phyloP scores from a whole-genome alignment of 2,797 vertebrate species.

The Platalea minor region DNA sequence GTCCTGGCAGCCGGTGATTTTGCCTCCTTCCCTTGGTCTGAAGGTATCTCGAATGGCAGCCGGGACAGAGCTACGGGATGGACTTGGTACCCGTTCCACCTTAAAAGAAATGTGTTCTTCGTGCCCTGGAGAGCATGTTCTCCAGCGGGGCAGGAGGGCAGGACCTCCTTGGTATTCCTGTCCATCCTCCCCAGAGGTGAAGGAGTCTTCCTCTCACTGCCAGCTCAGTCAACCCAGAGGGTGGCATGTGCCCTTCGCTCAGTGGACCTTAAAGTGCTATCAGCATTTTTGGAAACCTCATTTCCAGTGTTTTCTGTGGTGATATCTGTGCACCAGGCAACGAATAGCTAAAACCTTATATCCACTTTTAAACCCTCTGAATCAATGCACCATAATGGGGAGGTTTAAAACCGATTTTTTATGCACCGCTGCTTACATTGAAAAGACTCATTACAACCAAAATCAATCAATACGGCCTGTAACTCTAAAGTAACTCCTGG shows the following conservation, averaged over 20 bases:
- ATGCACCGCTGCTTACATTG: not conserved
- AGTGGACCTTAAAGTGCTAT: not conserved
- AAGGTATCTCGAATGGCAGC: not conserved
- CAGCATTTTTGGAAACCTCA: not conserved
- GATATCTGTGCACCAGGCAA: not conserved
- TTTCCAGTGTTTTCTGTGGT: not conserved
- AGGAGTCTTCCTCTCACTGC: not conserved
- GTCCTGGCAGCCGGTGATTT: no score
- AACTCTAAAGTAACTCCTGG: slow-evolving; percentile 41
- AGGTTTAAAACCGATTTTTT: slow-evolving; percentile 18
- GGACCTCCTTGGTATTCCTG: not conserved
- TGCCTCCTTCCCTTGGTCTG: not conserved
- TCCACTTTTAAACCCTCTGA: slow-evolving; percentile 38
- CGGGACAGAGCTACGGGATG: not conserved
- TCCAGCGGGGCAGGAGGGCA: not conserved
- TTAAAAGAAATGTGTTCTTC: not conserved
- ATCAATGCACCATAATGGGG: slow-evolving; percentile 34
- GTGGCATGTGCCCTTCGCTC: not conserved
- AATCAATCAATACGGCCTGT: slow-evolving; percentile 44
- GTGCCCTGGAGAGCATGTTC: not conserved
- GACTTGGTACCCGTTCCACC: no score
- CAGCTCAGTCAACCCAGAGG: not conserved
- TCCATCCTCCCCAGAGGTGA: not conserved
- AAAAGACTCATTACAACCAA: slow-evolving; percentile 38
- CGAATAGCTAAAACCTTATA: not conserved